phyloP scores from a whole-genome alignment of 2,113 vertebrate genomes.

The Oryzias celebensis region DNA sequence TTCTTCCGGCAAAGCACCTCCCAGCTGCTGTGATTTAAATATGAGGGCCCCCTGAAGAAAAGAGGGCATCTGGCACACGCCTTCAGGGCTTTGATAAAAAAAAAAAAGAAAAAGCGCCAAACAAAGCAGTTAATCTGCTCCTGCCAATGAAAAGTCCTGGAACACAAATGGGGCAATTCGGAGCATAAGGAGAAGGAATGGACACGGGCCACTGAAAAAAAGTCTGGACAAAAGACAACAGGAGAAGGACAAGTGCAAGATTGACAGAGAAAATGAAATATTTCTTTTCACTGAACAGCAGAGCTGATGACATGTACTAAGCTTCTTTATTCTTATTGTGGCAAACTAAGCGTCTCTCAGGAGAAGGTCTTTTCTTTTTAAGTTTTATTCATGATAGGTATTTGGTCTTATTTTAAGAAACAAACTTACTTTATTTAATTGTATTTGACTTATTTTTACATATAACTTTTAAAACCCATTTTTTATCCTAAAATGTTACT shows the following conservation, averaged over 20 bases:
- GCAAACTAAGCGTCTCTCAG: too few species aligned
- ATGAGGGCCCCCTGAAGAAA: constrained; percentile 65
- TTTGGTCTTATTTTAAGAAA: too few species aligned
- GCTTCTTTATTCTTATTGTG: too few species aligned
- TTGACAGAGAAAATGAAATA: constrained; percentile 1
- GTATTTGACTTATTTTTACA: too few species aligned
- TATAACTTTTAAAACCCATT: too few species aligned
- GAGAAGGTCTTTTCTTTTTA: background rate
- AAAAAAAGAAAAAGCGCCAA: constrained; percentile 15
- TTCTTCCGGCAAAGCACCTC: constrained; percentile 57
- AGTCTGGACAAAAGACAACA: constrained; percentile 18
- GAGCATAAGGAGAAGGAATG: constrained; percentile 34
- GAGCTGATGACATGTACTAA: constrained; percentile 7
- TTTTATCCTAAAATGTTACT: too few species aligned
- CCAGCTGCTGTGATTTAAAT: constrained; percentile 75
- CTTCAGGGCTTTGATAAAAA: constrained; percentile 31
- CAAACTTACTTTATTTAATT: too few species aligned
- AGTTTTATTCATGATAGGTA: too few species aligned
- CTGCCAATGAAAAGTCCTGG: constrained; percentile 52
- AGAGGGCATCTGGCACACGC: constrained; percentile 76
- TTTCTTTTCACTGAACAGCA: constrained; percentile 7
- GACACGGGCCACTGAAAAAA: constrained; percentile 24
- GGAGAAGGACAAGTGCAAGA: constrained; percentile 26
- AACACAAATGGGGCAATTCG: constrained; percentile 56
- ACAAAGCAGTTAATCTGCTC: constrained; percentile 37